Evolutionary conservation across 1,140 invertebrate genomes (phyloP).

Genomic region (Aphis craccivora): DNA sequence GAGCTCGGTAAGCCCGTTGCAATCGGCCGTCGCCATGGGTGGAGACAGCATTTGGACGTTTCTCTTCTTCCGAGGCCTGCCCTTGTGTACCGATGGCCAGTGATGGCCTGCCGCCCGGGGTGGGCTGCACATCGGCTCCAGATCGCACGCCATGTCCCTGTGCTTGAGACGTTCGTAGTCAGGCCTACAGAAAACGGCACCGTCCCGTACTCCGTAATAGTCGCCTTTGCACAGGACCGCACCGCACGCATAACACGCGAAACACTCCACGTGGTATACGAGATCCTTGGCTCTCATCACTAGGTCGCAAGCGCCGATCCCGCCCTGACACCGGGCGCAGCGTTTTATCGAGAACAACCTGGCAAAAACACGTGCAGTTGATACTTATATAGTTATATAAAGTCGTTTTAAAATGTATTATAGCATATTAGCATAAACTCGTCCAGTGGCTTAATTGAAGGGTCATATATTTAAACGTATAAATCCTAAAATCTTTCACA

Average conservation of each 20-base stretch:
- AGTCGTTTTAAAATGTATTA: neutral
- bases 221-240: slow-evolving; percentile 81
- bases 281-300: slow-evolving; percentile 89
- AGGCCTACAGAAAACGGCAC: slow-evolving; percentile 67
- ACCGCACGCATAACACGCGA: slow-evolving; percentile 86
- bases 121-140: slow-evolving; percentile 68
- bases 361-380: slow-evolving; percentile 48
- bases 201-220: slow-evolving; percentile 81
- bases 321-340: slow-evolving; percentile 83
- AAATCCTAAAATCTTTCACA: too few species aligned
- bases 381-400: too few species aligned
- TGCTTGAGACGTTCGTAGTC: slow-evolving; percentile 71
- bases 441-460: too few species aligned
- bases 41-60: slow-evolving; percentile 68
- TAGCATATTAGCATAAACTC: neutral
- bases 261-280: slow-evolving; percentile 91
- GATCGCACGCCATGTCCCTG: slow-evolving; percentile 61
- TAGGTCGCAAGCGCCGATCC: slow-evolving; percentile 86
- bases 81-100: slow-evolving; percentile 75
- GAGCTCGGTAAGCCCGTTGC: slow-evolving; percentile 71
- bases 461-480: too few species aligned
- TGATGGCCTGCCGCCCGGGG: slow-evolving; percentile 67
- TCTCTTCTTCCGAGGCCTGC: slow-evolving; percentile 83
- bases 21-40: slow-evolving; percentile 83
- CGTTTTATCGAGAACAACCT: slow-evolving; percentile 81